Evolutionary conservation across 2,888 invertebrate genomes (phyloP).

Genomic region (Synergus gifuensis): DNA sequence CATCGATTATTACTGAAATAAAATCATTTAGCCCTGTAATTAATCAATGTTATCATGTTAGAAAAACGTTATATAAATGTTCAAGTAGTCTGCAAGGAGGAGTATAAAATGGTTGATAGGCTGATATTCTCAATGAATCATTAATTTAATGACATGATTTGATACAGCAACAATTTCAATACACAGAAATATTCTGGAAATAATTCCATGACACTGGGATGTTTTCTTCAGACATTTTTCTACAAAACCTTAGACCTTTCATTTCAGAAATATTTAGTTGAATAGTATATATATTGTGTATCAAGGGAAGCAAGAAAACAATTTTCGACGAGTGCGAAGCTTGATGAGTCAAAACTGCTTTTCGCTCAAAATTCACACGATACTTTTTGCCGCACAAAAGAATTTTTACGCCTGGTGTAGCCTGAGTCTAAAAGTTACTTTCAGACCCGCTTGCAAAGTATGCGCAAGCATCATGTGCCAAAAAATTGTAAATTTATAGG

Average conservation of each 20-base stretch:
- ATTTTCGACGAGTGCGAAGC: too few relatives aligned
- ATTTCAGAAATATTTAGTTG: neutral
- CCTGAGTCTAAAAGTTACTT: too few relatives aligned
- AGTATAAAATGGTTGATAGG: neutral
- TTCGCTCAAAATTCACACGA: too few relatives aligned
- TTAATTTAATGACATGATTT: neutral
- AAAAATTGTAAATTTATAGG: too few relatives aligned
- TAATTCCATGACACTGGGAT: slow-evolving; percentile 3
- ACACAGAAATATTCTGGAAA: slow-evolving; percentile 3
- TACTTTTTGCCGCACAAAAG: too few relatives aligned
- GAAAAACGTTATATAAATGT: neutral
- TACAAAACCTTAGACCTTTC: neutral
- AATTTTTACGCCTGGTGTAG: too few relatives aligned
- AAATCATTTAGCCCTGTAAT: neutral
- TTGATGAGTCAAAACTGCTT: too few relatives aligned
- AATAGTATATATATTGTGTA: too few relatives aligned
- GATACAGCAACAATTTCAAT: neutral
- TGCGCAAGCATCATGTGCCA: too few relatives aligned
- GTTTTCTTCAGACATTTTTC: neutral
- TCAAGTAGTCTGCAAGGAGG: neutral
- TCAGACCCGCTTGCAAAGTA: too few relatives aligned
- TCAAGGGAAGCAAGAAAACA: too few relatives aligned
- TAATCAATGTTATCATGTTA: neutral
- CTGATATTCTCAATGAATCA: neutral
- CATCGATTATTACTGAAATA: slow-evolving; percentile 7